These are phyloP conservation scores for Porites rus DNA, from an alignment of 92 coral and sea anemone genomes.

Conservation along the genomic window DNA sequence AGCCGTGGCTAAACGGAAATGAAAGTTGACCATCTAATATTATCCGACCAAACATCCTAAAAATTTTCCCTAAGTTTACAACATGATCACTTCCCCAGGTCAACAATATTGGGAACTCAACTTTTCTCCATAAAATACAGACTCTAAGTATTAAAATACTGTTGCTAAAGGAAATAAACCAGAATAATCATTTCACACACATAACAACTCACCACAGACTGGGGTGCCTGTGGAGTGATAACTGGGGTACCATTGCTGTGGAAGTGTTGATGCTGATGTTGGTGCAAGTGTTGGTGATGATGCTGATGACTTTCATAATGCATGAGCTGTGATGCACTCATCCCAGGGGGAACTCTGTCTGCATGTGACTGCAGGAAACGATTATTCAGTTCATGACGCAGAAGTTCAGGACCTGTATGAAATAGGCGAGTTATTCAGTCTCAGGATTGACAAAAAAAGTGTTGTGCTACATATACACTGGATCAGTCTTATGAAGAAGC, in stretches of 20 bases:
- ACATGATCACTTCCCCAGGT: no score
- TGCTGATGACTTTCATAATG: slow-evolving; percentile 97
- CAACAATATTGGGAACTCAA: no score
- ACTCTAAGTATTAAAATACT: no score
- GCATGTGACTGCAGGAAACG: slow-evolving; percentile 93
- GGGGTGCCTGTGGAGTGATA: slow-evolving; percentile 69
- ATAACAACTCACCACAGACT: slow-evolving; percentile 72
- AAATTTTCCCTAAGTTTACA: no score
- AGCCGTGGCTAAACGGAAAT: no score
- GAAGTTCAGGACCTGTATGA: slow-evolving; percentile 81
- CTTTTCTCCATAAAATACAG: no score
- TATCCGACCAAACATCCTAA: no score
- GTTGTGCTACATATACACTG: no score
- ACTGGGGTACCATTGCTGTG: slow-evolving; percentile 74
- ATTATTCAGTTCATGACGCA: slow-evolving; percentile 89
- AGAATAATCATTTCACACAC: neutral
- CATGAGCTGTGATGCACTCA: slow-evolving; percentile 71
- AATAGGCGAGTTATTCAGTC: neutral
- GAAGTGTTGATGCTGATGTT: slow-evolving; percentile 93
- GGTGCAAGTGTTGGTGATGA: slow-evolving; percentile 90
- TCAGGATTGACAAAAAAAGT: no score
- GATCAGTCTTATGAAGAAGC: no score
- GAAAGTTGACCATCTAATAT: no score
- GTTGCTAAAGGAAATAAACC: no score
- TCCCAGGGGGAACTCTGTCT: slow-evolving; percentile 73